phyloP scores from a whole-genome alignment of 2,888 invertebrate genomes.

The Incurvaria masculella region DNA sequence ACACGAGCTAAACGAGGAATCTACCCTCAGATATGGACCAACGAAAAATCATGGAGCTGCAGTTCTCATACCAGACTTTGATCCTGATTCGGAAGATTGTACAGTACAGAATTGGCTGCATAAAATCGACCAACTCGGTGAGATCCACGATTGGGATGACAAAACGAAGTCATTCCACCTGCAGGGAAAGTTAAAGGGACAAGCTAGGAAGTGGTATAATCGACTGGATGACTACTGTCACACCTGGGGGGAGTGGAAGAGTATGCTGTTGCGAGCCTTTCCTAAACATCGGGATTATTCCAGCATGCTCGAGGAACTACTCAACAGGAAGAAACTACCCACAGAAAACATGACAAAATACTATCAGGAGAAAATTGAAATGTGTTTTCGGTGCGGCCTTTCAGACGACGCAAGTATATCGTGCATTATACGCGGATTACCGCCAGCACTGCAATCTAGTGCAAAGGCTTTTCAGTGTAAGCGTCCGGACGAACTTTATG shows the following conservation, averaged over 20 bases:
- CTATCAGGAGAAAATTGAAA: constrained; percentile 20
- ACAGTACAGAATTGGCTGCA: constrained; percentile 12
- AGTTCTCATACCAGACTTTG: constrained; percentile 11
- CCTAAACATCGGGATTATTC: too few species aligned
- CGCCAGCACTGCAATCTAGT: constrained; percentile 15
- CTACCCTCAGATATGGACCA: too few species aligned
- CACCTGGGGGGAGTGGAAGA: constrained; percentile 20
- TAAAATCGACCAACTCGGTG: constrained; percentile 16
- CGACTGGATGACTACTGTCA: constrained; percentile 18
- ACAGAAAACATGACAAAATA: constrained; percentile 22
- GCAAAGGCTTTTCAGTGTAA: constrained; percentile 19
- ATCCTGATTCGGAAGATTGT: constrained; percentile 15
- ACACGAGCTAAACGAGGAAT: too few species aligned
- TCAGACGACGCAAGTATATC: too few species aligned
- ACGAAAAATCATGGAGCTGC: constrained; percentile 1
- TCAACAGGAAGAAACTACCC: constrained; percentile 17
- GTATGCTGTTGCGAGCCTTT: constrained; percentile 17
- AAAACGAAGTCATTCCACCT: constrained; percentile 5
- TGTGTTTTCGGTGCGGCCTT: constrained; percentile 20
- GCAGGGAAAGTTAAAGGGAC: constrained; percentile 18
- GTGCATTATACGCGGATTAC: constrained; percentile 19
- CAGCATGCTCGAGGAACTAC: constrained; percentile 17
- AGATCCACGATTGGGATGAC: constrained; percentile 18
- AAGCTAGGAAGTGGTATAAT: constrained; percentile 18
- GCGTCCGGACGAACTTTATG: constrained; percentile 11